These are phyloP conservation scores for Trichopria drosophilae DNA, from an alignment of 2,888 invertebrate species.

Conservation along the genomic window DNA sequence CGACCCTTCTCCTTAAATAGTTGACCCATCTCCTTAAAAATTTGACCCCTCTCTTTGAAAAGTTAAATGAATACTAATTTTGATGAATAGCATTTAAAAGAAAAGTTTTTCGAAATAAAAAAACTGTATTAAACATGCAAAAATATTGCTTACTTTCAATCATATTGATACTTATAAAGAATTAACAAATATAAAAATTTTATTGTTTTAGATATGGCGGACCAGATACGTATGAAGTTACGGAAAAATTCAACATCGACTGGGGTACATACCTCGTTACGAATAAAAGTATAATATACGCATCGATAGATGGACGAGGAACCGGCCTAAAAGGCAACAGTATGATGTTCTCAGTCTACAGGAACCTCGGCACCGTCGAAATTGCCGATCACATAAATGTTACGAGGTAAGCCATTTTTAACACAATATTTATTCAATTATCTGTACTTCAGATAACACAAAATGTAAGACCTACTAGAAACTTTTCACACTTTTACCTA, in stretches of 20 bases:
- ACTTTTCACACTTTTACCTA: too few relatives aligned
- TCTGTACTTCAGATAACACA: too few relatives aligned
- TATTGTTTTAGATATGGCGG: slow-evolving; percentile 77
- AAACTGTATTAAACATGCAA: too few relatives aligned
- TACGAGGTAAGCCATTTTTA: slow-evolving; percentile 64
- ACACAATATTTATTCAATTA: too few relatives aligned
- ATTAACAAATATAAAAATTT: background rate
- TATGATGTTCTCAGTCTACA: slow-evolving; percentile 80
- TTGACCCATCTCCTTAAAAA: too few relatives aligned
- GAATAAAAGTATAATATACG: slow-evolving; percentile 82
- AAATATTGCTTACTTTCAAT: too few relatives aligned
- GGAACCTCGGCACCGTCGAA: slow-evolving; percentile 85
- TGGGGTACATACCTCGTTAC: slow-evolving; percentile 88
- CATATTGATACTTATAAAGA: background rate
- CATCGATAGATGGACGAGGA: slow-evolving; percentile 88
- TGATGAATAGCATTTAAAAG: too few relatives aligned
- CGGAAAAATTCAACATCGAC: slow-evolving; percentile 78
- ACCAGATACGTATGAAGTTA: slow-evolving; percentile 84
- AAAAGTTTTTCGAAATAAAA: too few relatives aligned
- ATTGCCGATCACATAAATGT: slow-evolving; percentile 88
- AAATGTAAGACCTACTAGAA: too few relatives aligned
- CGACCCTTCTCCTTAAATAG: too few relatives aligned
- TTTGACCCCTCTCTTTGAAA: too few relatives aligned
- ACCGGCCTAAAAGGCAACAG: slow-evolving; percentile 83
- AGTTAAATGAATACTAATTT: too few relatives aligned